These are phyloP conservation scores for Drosophila cognata DNA, from an alignment of 2,888 invertebrate genomes.

Conservation along the genomic window DNA sequence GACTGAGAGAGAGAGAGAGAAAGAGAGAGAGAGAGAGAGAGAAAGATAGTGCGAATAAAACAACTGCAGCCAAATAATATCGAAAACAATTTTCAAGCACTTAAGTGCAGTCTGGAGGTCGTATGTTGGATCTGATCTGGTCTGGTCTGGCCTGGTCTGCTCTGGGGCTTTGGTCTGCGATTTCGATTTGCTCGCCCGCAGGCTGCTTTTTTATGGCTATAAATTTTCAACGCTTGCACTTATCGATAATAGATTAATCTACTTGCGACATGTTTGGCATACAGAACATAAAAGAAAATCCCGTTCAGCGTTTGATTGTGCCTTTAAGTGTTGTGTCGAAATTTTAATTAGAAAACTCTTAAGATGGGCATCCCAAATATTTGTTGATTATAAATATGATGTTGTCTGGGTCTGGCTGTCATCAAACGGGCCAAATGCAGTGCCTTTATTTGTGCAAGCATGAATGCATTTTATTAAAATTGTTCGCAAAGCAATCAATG, in stretches of 20 bases:
- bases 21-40: background rate
- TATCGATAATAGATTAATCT: conserved; percentile 82
- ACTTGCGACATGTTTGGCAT: conserved; percentile 78
- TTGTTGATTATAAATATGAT: conserved; percentile 43
- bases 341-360: conserved; percentile 59
- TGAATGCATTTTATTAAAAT: conserved; percentile 70
- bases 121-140: conserved; percentile 24
- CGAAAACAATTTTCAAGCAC: conserved; percentile 82
- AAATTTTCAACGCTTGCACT: conserved; percentile 80
- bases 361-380: conserved; percentile 54
- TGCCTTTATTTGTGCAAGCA: conserved; percentile 58
- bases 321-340: conserved; percentile 14
- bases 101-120: conserved; percentile 80
- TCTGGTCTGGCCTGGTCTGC: conserved; percentile 6
- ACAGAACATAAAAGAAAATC: conserved; percentile 40
- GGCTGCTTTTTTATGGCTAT: conserved; percentile 74
- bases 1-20: background rate
- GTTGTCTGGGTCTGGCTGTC: conserved; percentile 42
- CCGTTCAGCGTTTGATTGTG: background rate
- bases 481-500: conserved; percentile 60
- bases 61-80: conserved; percentile 77
- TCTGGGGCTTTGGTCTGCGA: conserved; percentile 29
- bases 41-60: conserved; percentile 10
- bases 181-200: conserved; percentile 59
- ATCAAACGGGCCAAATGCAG: conserved; percentile 45